phyloP scores from a whole-genome alignment of 2,797 vertebrate species.

The Adrianichthys oophorus region DNA sequence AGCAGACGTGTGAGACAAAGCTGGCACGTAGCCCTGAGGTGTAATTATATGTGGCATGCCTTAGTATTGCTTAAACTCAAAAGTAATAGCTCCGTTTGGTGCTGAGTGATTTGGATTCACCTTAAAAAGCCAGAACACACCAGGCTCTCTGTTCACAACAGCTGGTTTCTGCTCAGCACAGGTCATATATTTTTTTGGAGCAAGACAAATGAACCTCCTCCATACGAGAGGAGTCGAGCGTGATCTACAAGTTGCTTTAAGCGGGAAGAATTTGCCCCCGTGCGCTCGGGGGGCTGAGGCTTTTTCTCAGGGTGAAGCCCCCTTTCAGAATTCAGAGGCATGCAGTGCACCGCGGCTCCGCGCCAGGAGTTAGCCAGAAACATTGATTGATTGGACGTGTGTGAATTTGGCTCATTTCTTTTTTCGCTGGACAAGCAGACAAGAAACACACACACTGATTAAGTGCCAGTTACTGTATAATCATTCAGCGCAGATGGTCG shows the following conservation, averaged over 20 bases:
- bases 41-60: constrained; percentile 26
- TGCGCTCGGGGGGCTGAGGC: constrained; percentile 21
- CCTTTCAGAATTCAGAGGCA: constrained; percentile 42
- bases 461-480: constrained; percentile 52
- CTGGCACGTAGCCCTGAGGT: constrained; percentile 22
- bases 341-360: constrained; percentile 29
- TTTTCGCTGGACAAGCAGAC: constrained; percentile 44
- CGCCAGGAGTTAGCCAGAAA: constrained; percentile 56
- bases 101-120: constrained; percentile 2
- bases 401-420: constrained; percentile 44
- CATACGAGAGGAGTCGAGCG: constrained; percentile 12
- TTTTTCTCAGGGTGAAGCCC: constrained; percentile 40
- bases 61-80: constrained; percentile 22
- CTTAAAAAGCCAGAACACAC: constrained; percentile 15
- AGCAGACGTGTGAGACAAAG: constrained; percentile 22
- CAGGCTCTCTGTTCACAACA: constrained; percentile 17
- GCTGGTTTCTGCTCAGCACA: constrained; percentile 32
- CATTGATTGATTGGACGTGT: constrained; percentile 51
- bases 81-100: constrained; percentile 13
- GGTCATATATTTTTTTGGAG: constrained; percentile 35
- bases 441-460: constrained; percentile 41
- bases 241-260: constrained; percentile 21
- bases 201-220: constrained; percentile 29
- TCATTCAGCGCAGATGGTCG: constrained; percentile 49
- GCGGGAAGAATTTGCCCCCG: constrained; percentile 19